A percentile compares a stretch with the other conserved stretches of the same genome.
Evolutionary conservation across 64 coral and sea anemone species (phyloP).

Genomic region (Stichodactyla helianthus): DNA sequence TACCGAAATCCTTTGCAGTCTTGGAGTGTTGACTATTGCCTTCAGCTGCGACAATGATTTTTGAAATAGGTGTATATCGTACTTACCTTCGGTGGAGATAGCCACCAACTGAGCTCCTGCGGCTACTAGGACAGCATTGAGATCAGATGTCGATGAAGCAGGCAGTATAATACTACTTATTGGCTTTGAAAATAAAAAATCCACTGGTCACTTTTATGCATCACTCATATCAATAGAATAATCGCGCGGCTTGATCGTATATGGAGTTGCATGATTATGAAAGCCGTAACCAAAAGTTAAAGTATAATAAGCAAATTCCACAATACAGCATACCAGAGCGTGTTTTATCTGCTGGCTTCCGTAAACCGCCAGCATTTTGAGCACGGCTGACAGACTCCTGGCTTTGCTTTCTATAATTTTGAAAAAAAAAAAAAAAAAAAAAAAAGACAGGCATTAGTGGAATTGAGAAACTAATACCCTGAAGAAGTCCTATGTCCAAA

Average conservation of each 20-base stretch:
- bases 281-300: background rate
- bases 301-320: background rate
- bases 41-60: no score
- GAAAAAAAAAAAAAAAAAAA: background rate
- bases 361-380: background rate
- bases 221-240: no score
- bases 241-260: no score
- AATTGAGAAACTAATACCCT: no score
- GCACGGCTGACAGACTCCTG: background rate
- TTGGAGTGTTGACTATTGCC: no score
- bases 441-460: no score
- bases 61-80: no score
- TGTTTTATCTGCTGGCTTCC: background rate
- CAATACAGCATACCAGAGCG: background rate
- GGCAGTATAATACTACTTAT: conserved; percentile 8
- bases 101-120: background rate
- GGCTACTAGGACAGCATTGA: background rate
- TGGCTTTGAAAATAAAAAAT: background rate
- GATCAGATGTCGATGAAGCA: conserved; percentile 10
- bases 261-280: no score
- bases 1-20: no score
- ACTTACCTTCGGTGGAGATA: conserved; percentile 15
- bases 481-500: no score
- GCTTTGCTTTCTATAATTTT: background rate
- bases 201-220: background rate